Evolutionary conservation across 1,140 invertebrate species (phyloP).

Genomic region (Grapholita molesta): DNA sequence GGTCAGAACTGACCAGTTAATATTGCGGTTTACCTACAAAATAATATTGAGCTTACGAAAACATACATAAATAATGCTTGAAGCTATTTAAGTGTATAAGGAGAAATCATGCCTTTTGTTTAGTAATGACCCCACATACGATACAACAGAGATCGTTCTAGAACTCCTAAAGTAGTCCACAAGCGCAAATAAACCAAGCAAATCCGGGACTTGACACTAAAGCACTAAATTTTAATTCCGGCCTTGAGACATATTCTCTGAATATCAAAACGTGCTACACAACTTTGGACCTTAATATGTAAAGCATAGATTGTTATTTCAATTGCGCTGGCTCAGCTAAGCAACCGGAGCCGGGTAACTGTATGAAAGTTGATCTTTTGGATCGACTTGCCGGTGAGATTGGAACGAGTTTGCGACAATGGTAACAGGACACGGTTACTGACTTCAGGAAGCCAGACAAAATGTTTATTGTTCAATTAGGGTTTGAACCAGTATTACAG

Average conservation of each 20-base stretch:
- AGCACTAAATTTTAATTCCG: neutral
- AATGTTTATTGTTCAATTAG: neutral
- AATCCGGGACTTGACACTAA: neutral
- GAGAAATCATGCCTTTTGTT: neutral
- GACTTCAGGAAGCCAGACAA: neutral
- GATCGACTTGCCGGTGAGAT: slow-evolving; percentile 1
- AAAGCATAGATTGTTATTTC: neutral
- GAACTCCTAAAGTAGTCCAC: neutral
- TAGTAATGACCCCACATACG: neutral
- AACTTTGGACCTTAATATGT: neutral
- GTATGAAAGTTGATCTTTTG: slow-evolving; percentile 10
- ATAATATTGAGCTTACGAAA: too few species aligned
- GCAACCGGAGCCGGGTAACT: neutral
- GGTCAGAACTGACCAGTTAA: too few species aligned
- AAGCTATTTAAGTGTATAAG: neutral
- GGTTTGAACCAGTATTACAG: neutral
- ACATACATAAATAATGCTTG: too few species aligned
- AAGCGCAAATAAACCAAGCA: neutral
- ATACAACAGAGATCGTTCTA: neutral
- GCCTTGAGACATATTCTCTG: neutral
- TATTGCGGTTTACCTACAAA: too few species aligned
- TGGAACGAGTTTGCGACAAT: slow-evolving; percentile 3
- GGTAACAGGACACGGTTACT: neutral
- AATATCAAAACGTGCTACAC: neutral
- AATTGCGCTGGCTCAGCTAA: neutral